Evolutionary conservation across 2,797 vertebrate species (phyloP), one percentile per base, ranked within the genome.

Genomic region (Sebastes wilsoni): DNA sequence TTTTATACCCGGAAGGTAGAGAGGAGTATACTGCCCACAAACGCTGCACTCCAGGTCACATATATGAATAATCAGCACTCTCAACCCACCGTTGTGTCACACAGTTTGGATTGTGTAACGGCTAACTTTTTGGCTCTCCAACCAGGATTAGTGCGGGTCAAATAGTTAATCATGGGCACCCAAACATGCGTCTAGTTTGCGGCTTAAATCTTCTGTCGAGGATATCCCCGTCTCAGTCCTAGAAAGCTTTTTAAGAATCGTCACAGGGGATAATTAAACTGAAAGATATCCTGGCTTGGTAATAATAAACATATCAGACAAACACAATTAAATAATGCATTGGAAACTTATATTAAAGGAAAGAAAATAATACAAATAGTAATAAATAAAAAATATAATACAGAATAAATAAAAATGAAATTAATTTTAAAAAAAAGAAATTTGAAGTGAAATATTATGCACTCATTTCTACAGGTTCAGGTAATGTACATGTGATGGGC

Each of bases 101-200:
- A 3, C 75, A 59, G 83, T 49, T 46, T 49, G 32, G 62, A 65
- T 86, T 83, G 42, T 56, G 2, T 85, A 81, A 87, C 36, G 2
- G 58, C 36, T 4, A n/a, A 38, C 32, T 73, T 72, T 42, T 1
- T 36, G 42, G 4, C 55, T 75, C 38, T 66, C 13, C 55, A 61
- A 68, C 0, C 32, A 61, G 32, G 65, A 87, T 89, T 85, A 82
- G 69, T 42, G 18, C 1, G 3, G 49, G 60, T 84, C 28, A 72
- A 64, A 75, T 13, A 27, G 77, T 65, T 77, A 52, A 76, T 56
- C 56, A 54, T 6, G 2, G 52, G 22, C 77, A 88, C 75, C 80
- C 72, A 87, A 87, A 88, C 83, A 82, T 32, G 59, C 4, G 13
- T 54, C 60, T 27, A 3, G 76, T 60, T 70, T 59, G 60, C 66